Evolutionary conservation across 2,888 invertebrate species (phyloP).

Genomic region (Esperia sulphurella): DNA sequence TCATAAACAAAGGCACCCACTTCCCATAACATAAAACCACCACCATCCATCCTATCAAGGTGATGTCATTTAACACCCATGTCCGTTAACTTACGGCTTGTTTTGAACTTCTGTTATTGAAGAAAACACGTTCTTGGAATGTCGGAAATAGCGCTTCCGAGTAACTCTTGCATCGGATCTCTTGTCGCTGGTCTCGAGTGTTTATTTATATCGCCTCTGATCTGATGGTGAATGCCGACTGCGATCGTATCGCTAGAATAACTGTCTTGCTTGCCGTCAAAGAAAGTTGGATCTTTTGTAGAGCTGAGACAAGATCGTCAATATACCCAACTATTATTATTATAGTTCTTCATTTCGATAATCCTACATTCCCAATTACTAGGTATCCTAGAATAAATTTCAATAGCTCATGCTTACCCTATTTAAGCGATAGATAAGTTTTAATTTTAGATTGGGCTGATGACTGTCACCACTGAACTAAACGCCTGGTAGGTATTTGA

Average conservation of each 20-base stretch:
- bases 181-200: conserved; percentile 45
- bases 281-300: conserved; percentile 11
- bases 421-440: too few relatives aligned
- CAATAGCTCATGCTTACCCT: too few relatives aligned
- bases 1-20: background rate
- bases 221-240: conserved; percentile 43
- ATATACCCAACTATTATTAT: too few relatives aligned
- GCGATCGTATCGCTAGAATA: conserved; percentile 39
- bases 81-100: conserved; percentile 9
- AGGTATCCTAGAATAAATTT: too few relatives aligned
- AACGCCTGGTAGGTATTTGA: background rate
- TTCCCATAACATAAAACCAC: background rate
- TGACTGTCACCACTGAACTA: too few relatives aligned
- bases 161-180: conserved; percentile 67
- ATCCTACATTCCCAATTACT: too few relatives aligned
- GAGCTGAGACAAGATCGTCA: background rate
- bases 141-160: conserved; percentile 73
- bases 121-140: conserved; percentile 59
- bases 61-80: conserved; percentile 7
- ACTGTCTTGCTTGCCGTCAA: conserved; percentile 21
- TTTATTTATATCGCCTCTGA: conserved; percentile 49
- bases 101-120: conserved; percentile 34
- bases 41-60: background rate
- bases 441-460: too few relatives aligned
- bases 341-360: too few relatives aligned